A percentile compares a stretch with the other conserved stretches of the same genome.
Conservation (phyloP, 2,888 invertebrate species). For the Pollenia amentaria region DNA sequence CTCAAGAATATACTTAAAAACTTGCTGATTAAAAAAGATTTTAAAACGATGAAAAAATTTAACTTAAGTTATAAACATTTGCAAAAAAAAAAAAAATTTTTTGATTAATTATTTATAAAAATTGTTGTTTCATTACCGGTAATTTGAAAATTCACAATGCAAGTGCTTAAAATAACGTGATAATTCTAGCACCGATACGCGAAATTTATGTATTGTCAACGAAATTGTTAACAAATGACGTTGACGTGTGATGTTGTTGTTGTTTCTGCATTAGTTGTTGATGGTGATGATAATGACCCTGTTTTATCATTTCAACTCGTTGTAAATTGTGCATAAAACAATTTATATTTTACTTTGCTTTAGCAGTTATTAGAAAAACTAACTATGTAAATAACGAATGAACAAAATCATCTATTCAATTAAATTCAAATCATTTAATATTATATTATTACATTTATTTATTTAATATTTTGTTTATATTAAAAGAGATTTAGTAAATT, state of each 20-base stretch:
- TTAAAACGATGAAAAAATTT: too few species aligned
- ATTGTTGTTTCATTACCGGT: slow-evolving; percentile 6
- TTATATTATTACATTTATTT: slow-evolving; percentile 2
- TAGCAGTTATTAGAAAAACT: background rate
- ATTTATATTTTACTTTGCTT: background rate
- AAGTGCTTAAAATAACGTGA: slow-evolving; percentile 24
- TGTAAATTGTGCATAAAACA: slow-evolving; percentile 11
- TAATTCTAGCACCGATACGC: background rate
- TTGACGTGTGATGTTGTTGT: background rate
- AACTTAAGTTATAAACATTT: background rate
- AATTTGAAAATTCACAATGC: slow-evolving; percentile 31
- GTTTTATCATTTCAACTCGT: slow-evolving; percentile 37
- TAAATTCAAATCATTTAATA: slow-evolving; percentile 31
- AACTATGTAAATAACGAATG: slow-evolving; percentile 39
- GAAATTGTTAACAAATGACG: slow-evolving; percentile 21
- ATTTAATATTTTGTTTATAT: slow-evolving; percentile 54
- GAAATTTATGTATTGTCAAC: slow-evolving; percentile 28
- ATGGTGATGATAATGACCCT: slow-evolving; percentile 37
- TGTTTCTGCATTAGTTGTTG: background rate
- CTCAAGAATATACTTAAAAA: too few species aligned
- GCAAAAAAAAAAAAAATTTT: background rate
- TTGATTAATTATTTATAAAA: slow-evolving; percentile 13
- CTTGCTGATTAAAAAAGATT: too few species aligned
- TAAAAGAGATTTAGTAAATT: slow-evolving; percentile 47
- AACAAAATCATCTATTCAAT: slow-evolving; percentile 46